Evolutionary conservation across 2,797 vertebrate species (phyloP), one percentile per base, ranked within the genome.

Genomic region (Syndactyla subalaris): DNA sequence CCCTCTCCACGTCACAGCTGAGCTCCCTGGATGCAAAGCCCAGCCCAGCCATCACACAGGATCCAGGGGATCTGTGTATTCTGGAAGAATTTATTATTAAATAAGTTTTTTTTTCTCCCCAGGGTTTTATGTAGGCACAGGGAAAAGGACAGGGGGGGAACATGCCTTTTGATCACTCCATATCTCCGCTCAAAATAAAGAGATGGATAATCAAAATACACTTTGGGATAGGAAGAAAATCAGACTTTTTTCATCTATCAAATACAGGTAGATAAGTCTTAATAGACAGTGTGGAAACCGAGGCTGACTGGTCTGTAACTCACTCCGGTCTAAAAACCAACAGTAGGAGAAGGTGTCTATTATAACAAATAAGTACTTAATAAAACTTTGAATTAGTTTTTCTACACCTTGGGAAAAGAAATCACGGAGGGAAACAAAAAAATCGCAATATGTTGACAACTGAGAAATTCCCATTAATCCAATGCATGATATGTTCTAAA

Each of bases 401-500:
- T 68, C 49, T 83, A 30, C 12, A 52, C 18, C 22, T 29, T 45
- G 29, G 29, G 46, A 14, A 51, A 49, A 85, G 11, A 30, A 49
- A 85, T 15, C 20, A 8, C 19, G 51, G 29, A 11, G 29, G 7
- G 18, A 11, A 52, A 16, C 27, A 29, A 51, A 52, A 51, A 19
- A 59, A 30, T 48, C 66, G 63, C 30, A 75, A 39, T n/a, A 85
- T 22, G 39, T 81, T 93, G 91, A 88, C 85, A 92, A 79, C 8
- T 57, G 77, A 85, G 41, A 94, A 66, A 79, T 71, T 86, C 68
- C 29, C 48, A 41, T 87, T 92, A 80, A 85, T 71, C 38, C 55
- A 61, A 39, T n/a, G 46, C 48, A 45, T 9, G 59, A 49, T 70
- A 27, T 0, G 8, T n/a, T 85, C 78, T 80, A 85, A 81, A 77